Conservation (phyloP, 2,888 invertebrate species). For the Nymphalis polychloros region DNA sequence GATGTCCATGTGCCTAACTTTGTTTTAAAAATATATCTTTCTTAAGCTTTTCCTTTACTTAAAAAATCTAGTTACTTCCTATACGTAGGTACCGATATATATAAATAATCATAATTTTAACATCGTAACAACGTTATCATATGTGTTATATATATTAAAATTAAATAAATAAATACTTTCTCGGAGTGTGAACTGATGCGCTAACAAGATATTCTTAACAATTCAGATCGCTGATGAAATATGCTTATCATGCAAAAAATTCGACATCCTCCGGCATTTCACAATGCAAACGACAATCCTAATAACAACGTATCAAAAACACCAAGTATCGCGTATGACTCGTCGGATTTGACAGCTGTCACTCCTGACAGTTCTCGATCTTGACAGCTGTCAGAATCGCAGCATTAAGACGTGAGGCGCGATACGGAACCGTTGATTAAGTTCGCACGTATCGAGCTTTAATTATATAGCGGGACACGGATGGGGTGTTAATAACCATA, state of each 20-base stretch:
- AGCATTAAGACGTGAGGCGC: slow-evolving; percentile 69
- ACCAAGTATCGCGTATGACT: slow-evolving; percentile 63
- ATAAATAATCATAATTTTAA: too few relatives aligned
- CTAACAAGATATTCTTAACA: slow-evolving; percentile 28
- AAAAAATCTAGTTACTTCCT: too few relatives aligned
- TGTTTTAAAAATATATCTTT: too few relatives aligned
- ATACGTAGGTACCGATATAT: too few relatives aligned
- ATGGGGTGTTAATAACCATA: slow-evolving; percentile 34
- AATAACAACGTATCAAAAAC: slow-evolving; percentile 67
- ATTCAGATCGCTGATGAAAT: slow-evolving; percentile 42
- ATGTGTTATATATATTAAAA: too few relatives aligned
- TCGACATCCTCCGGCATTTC: slow-evolving; percentile 47
- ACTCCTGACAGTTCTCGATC: slow-evolving; percentile 58
- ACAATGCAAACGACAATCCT: slow-evolving; percentile 64
- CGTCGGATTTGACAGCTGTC: slow-evolving; percentile 55
- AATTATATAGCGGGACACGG: slow-evolving; percentile 62
- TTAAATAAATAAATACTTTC: not conserved
- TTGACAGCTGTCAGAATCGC: slow-evolving; percentile 54
- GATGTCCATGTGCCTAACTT: too few relatives aligned
- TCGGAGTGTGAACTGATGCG: slow-evolving; percentile 4
- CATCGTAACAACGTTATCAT: too few relatives aligned
- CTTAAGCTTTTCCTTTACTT: too few relatives aligned
- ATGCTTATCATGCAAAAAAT: slow-evolving; percentile 60
- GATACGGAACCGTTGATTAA: slow-evolving; percentile 70
- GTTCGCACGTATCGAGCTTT: slow-evolving; percentile 68